Evolutionary conservation across 2,797 vertebrate species (phyloP).

Genomic region (Natrix natrix): DNA sequence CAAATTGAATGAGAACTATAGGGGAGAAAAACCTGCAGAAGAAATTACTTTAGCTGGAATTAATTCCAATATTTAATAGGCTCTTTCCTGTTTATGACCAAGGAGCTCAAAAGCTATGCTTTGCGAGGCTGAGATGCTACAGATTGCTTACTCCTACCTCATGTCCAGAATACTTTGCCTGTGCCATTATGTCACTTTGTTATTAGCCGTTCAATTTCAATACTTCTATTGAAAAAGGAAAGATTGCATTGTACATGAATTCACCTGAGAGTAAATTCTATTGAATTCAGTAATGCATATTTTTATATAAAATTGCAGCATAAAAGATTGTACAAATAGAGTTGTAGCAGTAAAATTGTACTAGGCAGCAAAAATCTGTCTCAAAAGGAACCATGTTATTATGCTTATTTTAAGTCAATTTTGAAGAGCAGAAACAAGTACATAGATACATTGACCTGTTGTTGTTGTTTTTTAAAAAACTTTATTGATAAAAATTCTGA

Average conservation of each 20-base stretch:
- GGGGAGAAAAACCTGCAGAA: background rate
- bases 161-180: background rate
- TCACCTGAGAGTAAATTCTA: background rate
- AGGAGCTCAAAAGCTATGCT: background rate
- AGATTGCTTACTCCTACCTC: background rate
- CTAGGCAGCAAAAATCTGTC: background rate
- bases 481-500: background rate
- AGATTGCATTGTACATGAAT: background rate
- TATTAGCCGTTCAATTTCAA: background rate
- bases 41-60: background rate
- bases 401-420: background rate
- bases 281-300: background rate
- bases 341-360: background rate
- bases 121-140: background rate
- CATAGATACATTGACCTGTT: background rate
- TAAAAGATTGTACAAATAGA: background rate
- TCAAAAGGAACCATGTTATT: background rate
- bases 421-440: background rate
- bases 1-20: background rate
- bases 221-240: background rate
- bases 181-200: background rate
- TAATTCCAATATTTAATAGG: background rate
- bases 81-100: slow-evolving; percentile 9
- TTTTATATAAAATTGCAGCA: too few relatives aligned
- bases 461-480: background rate